Evolutionary conservation across 2,888 invertebrate species (phyloP).

Genomic region (Melinopterus prodromus): DNA sequence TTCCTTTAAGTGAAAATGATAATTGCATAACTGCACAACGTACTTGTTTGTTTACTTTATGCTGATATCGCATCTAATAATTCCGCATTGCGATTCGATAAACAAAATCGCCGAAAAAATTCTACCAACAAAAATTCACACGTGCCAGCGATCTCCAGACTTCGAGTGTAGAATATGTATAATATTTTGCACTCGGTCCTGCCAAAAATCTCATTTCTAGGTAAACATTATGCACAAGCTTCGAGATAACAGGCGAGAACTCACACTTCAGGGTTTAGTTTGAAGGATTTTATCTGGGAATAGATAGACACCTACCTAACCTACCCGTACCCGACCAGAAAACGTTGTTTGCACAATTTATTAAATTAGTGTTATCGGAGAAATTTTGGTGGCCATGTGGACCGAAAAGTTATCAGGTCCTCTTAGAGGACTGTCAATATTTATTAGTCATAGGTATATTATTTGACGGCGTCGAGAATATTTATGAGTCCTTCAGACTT

Average conservation of each 20-base stretch:
- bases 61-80: not conserved
- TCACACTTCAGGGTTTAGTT: not conserved
- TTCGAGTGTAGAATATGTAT: not conserved
- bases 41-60: not conserved
- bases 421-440: not conserved
- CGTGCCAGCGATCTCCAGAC: not conserved
- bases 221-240: constrained; percentile 24
- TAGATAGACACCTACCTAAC: not conserved
- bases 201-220: constrained; percentile 16
- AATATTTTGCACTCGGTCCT: constrained; percentile 19
- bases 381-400: not conserved
- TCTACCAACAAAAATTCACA: not conserved
- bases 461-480: not conserved
- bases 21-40: not conserved
- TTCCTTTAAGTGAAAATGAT: not conserved
- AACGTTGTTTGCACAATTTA: not conserved
- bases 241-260: not conserved
- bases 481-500: not conserved
- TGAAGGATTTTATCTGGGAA: not conserved
- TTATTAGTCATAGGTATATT: not conserved
- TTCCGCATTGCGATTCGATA: not conserved
- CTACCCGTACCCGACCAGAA: not conserved
- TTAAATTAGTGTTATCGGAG: not conserved
- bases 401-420: not conserved
- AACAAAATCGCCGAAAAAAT: constrained; percentile 11